A percentile compares a stretch with the other conserved stretches of the same genome.
These are phyloP conservation scores for Brotula barbata DNA, from an alignment of 2,797 vertebrate species.

Conservation along the genomic window DNA sequence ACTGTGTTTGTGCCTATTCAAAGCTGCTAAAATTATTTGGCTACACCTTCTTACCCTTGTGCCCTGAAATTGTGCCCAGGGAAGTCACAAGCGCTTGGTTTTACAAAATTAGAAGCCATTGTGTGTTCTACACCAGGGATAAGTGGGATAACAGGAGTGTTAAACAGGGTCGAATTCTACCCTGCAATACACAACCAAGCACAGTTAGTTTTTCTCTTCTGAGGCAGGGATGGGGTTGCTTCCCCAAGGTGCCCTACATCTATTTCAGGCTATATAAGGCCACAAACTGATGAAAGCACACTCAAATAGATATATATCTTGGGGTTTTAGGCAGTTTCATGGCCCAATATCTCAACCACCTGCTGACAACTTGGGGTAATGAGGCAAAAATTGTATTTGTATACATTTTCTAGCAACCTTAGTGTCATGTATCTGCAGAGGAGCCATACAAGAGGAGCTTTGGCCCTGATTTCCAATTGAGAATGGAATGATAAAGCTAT, in stretches of 20 bases:
- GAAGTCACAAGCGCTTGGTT: too few species aligned
- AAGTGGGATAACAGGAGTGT: too few species aligned
- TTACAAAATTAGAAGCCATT: too few species aligned
- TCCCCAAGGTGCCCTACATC: not conserved
- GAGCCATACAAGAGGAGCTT: not conserved
- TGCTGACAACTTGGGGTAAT: slow-evolving; percentile 26
- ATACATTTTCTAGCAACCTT: not conserved
- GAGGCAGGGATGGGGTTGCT: too few species aligned
- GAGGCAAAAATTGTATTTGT: slow-evolving; percentile 22
- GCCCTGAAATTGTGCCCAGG: too few species aligned
- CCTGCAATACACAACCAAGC: too few species aligned
- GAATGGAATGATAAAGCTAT: slow-evolving; percentile 34
- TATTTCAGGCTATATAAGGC: slow-evolving; percentile 1
- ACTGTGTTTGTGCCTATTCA: too few species aligned
- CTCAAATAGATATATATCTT: slow-evolving; percentile 3
- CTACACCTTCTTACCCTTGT: too few species aligned
- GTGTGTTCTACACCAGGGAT: too few species aligned
- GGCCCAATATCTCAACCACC: slow-evolving; percentile 19
- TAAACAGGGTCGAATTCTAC: too few species aligned
- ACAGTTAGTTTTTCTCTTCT: too few species aligned
- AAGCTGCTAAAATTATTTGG: too few species aligned
- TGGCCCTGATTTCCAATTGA: slow-evolving; percentile 1
- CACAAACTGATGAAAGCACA: slow-evolving; percentile 11
- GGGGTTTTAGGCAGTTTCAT: slow-evolving; percentile 10
- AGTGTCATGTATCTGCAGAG: not conserved